Evolutionary conservation across 2,888 invertebrate species (phyloP).

Genomic region (Euplexia lucipara): DNA sequence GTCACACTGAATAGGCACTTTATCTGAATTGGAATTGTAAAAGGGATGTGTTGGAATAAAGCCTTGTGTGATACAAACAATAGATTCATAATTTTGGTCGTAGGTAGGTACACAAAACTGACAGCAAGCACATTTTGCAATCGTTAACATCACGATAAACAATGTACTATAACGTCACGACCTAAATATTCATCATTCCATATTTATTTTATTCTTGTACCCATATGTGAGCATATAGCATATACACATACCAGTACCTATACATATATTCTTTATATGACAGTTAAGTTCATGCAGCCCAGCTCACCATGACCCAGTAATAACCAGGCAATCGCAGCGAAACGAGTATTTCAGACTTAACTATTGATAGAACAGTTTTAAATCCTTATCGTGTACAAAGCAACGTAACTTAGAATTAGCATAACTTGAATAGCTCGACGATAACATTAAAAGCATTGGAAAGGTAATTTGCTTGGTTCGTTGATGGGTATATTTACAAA

Average conservation of each 20-base stretch:
- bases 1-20: slow-evolving; percentile 11
- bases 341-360: slow-evolving; percentile 63
- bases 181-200: slow-evolving; percentile 55
- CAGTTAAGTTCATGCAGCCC: slow-evolving; percentile 58
- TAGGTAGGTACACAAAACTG: slow-evolving; percentile 53
- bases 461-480: slow-evolving; percentile 50
- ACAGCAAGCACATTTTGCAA: slow-evolving; percentile 48
- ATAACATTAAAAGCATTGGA: slow-evolving; percentile 48
- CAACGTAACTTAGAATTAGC: slow-evolving; percentile 57
- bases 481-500: slow-evolving; percentile 28
- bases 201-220: slow-evolving; percentile 48
- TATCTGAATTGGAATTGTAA: slow-evolving; percentile 32
- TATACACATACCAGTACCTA: neutral
- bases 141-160: slow-evolving; percentile 43
- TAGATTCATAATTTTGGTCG: slow-evolving; percentile 51
- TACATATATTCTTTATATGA: slow-evolving; percentile 25
- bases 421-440: slow-evolving; percentile 63
- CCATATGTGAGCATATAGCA: slow-evolving; percentile 20
- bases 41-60: slow-evolving; percentile 43
- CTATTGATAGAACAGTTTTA: slow-evolving; percentile 53
- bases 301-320: slow-evolving; percentile 73
- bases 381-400: slow-evolving; percentile 63
- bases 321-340: slow-evolving; percentile 59
- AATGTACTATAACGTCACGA: slow-evolving; percentile 53
- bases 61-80: slow-evolving; percentile 51